Conservation (phyloP, 2,113 vertebrate genomes). For the Strix aluco region DNA sequence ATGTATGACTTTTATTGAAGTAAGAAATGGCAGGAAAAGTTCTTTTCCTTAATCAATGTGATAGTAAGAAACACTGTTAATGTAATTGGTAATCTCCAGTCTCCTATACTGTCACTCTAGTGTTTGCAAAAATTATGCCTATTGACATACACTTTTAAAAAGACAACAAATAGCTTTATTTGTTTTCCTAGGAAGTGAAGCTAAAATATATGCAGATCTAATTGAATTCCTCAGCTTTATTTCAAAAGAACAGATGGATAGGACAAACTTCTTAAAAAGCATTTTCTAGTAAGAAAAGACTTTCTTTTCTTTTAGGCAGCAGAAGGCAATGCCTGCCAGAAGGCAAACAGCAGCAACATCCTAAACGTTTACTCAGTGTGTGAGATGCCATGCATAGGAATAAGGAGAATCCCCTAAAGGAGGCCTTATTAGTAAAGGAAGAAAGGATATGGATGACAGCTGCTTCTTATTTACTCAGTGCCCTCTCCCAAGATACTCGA, state of each 20-base stretch:
- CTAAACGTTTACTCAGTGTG: neutral
- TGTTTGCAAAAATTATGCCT: neutral
- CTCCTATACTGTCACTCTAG: neutral
- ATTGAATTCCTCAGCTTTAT: conserved; percentile 3
- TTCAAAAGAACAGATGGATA: neutral
- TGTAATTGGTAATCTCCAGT: neutral
- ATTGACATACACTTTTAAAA: neutral
- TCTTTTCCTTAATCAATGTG: neutral
- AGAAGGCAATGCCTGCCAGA: neutral
- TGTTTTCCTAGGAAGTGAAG: neutral
- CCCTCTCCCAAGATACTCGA: neutral
- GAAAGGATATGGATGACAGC: neutral
- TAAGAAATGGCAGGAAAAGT: neutral
- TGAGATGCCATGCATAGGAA: neutral
- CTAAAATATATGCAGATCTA: conserved; percentile 2
- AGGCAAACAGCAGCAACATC: neutral
- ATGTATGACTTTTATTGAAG: neutral
- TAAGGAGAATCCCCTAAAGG: neutral
- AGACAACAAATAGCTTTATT: neutral
- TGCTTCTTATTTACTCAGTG: neutral
- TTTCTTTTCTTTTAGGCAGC: neutral
- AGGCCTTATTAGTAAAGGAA: neutral
- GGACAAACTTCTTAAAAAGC: neutral
- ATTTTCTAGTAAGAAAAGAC: neutral
- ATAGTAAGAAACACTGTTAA: neutral